Evolutionary conservation across 1,140 invertebrate genomes (phyloP).

Genomic region (Arion vulgaris): DNA sequence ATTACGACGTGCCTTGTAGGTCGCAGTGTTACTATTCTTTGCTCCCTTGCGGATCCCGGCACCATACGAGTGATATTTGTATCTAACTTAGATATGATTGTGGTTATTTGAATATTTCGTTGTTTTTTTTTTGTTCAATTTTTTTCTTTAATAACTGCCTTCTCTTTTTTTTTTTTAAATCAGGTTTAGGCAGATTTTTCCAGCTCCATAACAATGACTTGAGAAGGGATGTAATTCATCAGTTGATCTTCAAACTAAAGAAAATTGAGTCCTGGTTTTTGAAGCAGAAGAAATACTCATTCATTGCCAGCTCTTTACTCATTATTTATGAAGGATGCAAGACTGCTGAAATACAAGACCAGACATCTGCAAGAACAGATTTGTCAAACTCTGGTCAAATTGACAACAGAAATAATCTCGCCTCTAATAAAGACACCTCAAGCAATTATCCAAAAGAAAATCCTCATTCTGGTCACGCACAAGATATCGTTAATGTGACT

Average conservation of each 20-base stretch:
- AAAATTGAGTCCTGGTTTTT: conserved; percentile 82
- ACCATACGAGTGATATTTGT: too few relatives aligned
- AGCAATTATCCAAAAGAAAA: background rate
- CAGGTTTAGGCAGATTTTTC: conserved; percentile 56
- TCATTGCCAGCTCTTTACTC: conserved; percentile 88
- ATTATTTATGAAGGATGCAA: conserved; percentile 84
- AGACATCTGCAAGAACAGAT: background rate
- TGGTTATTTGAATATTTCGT: too few relatives aligned
- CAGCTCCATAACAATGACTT: conserved; percentile 37
- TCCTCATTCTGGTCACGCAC: background rate
- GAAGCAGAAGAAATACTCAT: conserved; percentile 78
- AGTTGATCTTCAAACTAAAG: conserved; percentile 80
- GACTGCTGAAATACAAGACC: background rate
- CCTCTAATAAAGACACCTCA: background rate
- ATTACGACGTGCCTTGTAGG: too few relatives aligned
- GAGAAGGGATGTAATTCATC: conserved; percentile 75
- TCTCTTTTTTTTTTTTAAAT: too few relatives aligned
- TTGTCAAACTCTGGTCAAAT: background rate
- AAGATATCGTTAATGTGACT: background rate
- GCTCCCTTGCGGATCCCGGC: too few relatives aligned
- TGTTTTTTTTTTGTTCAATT: too few relatives aligned
- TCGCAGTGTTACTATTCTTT: too few relatives aligned
- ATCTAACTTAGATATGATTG: too few relatives aligned
- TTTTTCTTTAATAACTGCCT: too few relatives aligned
- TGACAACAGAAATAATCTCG: background rate